Evolutionary conservation across 64 coral and sea anemone species (phyloP).

Genomic region (Astreopora myriophthalma): DNA sequence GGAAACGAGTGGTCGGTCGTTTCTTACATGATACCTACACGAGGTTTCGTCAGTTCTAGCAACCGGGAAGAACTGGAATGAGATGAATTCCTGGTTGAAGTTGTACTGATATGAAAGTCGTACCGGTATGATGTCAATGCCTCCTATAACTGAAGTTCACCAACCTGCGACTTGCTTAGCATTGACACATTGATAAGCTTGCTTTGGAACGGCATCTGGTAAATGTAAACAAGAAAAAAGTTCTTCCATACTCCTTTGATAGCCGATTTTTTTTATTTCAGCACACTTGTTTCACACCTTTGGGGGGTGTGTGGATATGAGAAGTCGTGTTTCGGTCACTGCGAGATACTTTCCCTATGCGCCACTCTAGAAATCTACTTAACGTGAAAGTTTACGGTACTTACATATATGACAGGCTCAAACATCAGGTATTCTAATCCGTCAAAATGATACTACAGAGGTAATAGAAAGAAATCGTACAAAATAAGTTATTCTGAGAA

Average conservation of each 20-base stretch:
- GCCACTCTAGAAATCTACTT: too few species aligned
- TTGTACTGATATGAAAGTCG: too few species aligned
- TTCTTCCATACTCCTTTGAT: neutral
- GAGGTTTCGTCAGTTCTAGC: too few species aligned
- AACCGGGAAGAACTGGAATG: too few species aligned
- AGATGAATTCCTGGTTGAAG: too few species aligned
- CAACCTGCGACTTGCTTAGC: slow-evolving; percentile 59
- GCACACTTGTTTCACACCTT: too few species aligned
- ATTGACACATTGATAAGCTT: slow-evolving; percentile 56
- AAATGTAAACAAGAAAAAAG: neutral
- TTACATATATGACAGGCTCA: slow-evolving; percentile 62
- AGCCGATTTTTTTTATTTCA: neutral
- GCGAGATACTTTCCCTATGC: too few species aligned
- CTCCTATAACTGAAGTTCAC: neutral
- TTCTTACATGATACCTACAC: too few species aligned
- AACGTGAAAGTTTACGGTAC: neutral
- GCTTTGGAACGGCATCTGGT: slow-evolving; percentile 66
- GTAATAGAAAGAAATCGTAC: neutral
- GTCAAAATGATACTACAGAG: slow-evolving; percentile 54
- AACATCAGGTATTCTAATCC: slow-evolving; percentile 61
- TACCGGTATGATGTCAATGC: too few species aligned
- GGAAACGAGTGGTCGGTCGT: too few species aligned
- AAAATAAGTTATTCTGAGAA: neutral
- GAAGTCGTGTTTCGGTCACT: too few species aligned
- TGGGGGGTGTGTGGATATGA: too few species aligned